Percentiles rank a stretch among this genome's conserved stretches.
Evolutionary conservation across 2,797 vertebrate genomes (phyloP).

Genomic region (Macropodus opercularis): DNA sequence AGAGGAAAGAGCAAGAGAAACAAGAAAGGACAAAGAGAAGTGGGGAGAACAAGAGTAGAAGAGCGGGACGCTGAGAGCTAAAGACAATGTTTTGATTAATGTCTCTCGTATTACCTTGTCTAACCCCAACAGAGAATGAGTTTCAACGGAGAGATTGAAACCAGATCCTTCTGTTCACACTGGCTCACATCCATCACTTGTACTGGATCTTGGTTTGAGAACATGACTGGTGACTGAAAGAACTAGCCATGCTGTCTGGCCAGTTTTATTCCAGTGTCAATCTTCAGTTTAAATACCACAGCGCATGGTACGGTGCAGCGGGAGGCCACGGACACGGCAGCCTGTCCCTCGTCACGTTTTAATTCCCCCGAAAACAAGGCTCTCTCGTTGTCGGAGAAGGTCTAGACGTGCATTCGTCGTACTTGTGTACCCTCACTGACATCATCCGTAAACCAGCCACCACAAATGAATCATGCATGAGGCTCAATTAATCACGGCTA

Average conservation of each 20-base stretch:
- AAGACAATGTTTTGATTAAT: constrained; percentile 72
- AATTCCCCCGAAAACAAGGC: constrained; percentile 36
- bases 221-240: constrained; percentile 64
- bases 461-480: constrained; percentile 45
- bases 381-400: constrained; percentile 25
- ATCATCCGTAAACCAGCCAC: constrained; percentile 42
- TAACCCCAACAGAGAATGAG: constrained; percentile 68
- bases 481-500: constrained; percentile 25
- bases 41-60: constrained; percentile 23
- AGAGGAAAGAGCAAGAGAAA: constrained; percentile 31
- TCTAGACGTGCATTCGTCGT: constrained; percentile 26
- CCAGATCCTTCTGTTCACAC: constrained; percentile 72
- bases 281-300: constrained; percentile 26
- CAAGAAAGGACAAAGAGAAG: constrained; percentile 16
- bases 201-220: constrained; percentile 55
- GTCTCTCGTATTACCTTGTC: constrained; percentile 71
- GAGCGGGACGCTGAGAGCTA: constrained; percentile 22
- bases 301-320: constrained; percentile 20
- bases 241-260: constrained; percentile 48
- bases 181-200: constrained; percentile 65
- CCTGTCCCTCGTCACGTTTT: constrained; percentile 36
- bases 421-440: constrained; percentile 29
- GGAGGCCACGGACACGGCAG: constrained; percentile 26
- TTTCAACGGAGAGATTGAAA: constrained; percentile 68
- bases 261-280: constrained; percentile 32